Percentiles rank a stretch among this genome's conserved stretches.
Conservation (phyloP, 2,797 vertebrate species). For the Halcyon smyrnensis region DNA sequence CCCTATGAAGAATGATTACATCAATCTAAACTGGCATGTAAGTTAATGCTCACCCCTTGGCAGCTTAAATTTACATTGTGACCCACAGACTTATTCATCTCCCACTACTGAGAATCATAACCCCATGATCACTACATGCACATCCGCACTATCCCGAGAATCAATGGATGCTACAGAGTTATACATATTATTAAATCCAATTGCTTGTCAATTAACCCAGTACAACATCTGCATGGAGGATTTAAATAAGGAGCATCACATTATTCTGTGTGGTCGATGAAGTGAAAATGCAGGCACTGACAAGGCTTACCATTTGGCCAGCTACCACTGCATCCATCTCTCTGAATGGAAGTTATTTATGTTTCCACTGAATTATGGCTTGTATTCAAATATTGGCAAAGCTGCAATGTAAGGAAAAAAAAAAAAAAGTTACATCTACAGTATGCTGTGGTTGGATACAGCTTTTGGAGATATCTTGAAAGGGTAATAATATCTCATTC, state of each 20-base stretch:
- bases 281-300: slow-evolving; percentile 66
- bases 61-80: slow-evolving; percentile 58
- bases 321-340: slow-evolving; percentile 39
- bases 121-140: slow-evolving; percentile 15
- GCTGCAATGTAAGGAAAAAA: background rate
- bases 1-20: slow-evolving; percentile 61
- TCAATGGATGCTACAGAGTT: slow-evolving; percentile 58
- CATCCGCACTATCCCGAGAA: slow-evolving; percentile 44
- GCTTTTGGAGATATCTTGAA: background rate
- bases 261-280: slow-evolving; percentile 66
- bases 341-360: slow-evolving; percentile 40
- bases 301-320: slow-evolving; percentile 56
- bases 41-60: slow-evolving; percentile 52
- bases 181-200: slow-evolving; percentile 68
- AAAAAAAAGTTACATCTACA: slow-evolving; percentile 29
- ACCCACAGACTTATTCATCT: slow-evolving; percentile 50
- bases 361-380: slow-evolving; percentile 34
- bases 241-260: slow-evolving; percentile 74
- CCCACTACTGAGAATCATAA: background rate
- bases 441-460: slow-evolving; percentile 13
- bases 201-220: slow-evolving; percentile 77
- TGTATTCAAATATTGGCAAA: slow-evolving; percentile 36
- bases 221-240: slow-evolving; percentile 66
- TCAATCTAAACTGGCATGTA: slow-evolving; percentile 61
- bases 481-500: slow-evolving; percentile 22